These are phyloP conservation scores for Pangasius djambal DNA, from an alignment of 2,797 vertebrate genomes.

Conservation along the genomic window DNA sequence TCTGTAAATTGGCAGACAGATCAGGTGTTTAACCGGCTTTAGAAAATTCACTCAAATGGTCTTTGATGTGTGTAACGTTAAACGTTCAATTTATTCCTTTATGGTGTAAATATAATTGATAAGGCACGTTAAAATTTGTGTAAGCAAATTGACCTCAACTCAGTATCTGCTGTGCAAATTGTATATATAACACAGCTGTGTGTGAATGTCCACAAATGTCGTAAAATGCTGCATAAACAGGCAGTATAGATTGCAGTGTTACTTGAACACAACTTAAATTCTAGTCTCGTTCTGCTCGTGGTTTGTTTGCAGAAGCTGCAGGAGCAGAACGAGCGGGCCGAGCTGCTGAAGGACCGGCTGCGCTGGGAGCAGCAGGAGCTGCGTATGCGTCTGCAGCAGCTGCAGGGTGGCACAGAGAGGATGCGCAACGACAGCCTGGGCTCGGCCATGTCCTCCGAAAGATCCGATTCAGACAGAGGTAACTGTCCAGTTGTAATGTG, in stretches of 20 bases:
- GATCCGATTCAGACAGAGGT: conserved; percentile 91
- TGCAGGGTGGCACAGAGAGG: conserved; percentile 79
- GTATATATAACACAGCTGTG: background rate
- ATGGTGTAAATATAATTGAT: background rate
- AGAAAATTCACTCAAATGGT: background rate
- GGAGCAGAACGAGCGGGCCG: conserved; percentile 85
- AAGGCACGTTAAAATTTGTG: background rate
- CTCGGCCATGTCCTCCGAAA: conserved; percentile 87
- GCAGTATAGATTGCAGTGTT: background rate
- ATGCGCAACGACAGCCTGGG: conserved; percentile 86
- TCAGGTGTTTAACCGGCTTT: background rate
- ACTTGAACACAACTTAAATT: background rate
- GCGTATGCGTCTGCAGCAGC: conserved; percentile 78
- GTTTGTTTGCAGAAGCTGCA: conserved; percentile 82
- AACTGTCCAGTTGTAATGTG: background rate
- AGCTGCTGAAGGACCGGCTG: conserved; percentile 82
- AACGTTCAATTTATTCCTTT: too few species aligned
- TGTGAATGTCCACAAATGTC: background rate
- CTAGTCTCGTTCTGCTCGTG: background rate
- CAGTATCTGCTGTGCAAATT: background rate
- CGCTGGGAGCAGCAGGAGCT: conserved; percentile 85
- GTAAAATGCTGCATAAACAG: background rate
- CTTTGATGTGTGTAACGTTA: too few species aligned
- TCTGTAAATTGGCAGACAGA: too few species aligned
- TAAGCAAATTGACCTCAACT: background rate